Conservation (phyloP, 2,797 vertebrate genomes). For the Cynodonichthys magdalenae region DNA sequence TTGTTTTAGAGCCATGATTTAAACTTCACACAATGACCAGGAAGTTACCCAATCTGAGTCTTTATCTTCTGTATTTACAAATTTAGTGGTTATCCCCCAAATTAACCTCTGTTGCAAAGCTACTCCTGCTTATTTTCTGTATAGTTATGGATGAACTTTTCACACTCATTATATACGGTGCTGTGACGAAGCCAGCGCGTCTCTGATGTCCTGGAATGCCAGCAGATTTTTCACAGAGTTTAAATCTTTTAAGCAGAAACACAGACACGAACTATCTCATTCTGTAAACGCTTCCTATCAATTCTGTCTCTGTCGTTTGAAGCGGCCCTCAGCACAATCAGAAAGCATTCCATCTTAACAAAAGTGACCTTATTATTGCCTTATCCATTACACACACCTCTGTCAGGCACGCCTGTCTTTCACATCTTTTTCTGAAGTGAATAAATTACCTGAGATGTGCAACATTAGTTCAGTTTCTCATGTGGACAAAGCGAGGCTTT, state of each 20-base stretch:
- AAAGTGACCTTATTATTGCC: conserved; percentile 51
- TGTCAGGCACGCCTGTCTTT: conserved; percentile 33
- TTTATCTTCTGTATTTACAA: conserved; percentile 3
- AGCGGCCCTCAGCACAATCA: conserved; percentile 22
- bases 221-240: conserved; percentile 33
- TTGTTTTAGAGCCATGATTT: background rate
- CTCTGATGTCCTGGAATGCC: conserved; percentile 28
- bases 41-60: no score
- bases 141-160: conserved; percentile 19
- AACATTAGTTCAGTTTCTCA: conserved; percentile 58
- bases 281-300: conserved; percentile 29
- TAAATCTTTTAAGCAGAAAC: conserved; percentile 17
- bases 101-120: conserved; percentile 32
- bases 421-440: conserved; percentile 35
- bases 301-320: conserved; percentile 18
- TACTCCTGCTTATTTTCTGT: conserved; percentile 15
- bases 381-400: conserved; percentile 48
- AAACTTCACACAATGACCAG: conserved; percentile 6
- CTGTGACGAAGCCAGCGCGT: conserved; percentile 22
- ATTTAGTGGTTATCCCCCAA: conserved; percentile 32
- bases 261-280: background rate
- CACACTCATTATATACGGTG: conserved; percentile 13
- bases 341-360: conserved; percentile 40
- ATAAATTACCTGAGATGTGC: conserved; percentile 54
- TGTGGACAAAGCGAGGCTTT: conserved; percentile 52